Evolutionary conservation across 2,888 invertebrate species (phyloP), one percentile per base, ranked within the genome.

Genomic region (Tetragonisca angustula): DNA sequence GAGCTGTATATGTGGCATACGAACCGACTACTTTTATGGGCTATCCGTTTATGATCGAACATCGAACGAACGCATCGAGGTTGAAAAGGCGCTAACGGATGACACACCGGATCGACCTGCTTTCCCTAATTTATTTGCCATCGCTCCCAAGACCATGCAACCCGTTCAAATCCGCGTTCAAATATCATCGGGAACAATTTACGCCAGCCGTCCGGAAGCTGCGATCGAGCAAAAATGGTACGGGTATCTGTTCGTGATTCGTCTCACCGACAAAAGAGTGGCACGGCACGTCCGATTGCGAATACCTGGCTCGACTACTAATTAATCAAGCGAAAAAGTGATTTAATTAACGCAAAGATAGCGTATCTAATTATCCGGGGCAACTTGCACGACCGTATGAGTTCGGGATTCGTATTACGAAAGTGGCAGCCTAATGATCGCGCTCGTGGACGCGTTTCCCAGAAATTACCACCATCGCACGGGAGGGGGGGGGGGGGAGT

Each of bases 311-410:
- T 73, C 49, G 81, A 76, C 79, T 83, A 72, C 75, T 88, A 88
- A 89, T 88, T 87, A 88, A 88, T 87, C 83, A 81, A 83, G 76
- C 82, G 80, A 83, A 87, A 87, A 84, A 87, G 83, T 81, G 83
- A 86, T 89, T 88, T 89, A 89, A 89, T 90, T 90, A 86, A 68
- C 82, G 74, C 72, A 76, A 84, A 82, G 89, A 86, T 88, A 88
- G 71, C 70, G 81, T 82, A 81, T 88, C 82, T 90, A 88, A 89
- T 88, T 90, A 88, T 74, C 81, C 76, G 68, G 4, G 24, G n/a
- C 49, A 50, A 52, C 24, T 67, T 17, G 73, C 70, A 21, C 49
- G 50, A 67, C 36, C 65, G 27, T 62, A 32, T 64, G 32, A 32
- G 54, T 79, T 67, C 76, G 50, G 61, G 15, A 61, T 65, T 54